Evolutionary conservation across 2,113 vertebrate genomes (phyloP).

Genomic region (Ceratotherium simum): DNA sequence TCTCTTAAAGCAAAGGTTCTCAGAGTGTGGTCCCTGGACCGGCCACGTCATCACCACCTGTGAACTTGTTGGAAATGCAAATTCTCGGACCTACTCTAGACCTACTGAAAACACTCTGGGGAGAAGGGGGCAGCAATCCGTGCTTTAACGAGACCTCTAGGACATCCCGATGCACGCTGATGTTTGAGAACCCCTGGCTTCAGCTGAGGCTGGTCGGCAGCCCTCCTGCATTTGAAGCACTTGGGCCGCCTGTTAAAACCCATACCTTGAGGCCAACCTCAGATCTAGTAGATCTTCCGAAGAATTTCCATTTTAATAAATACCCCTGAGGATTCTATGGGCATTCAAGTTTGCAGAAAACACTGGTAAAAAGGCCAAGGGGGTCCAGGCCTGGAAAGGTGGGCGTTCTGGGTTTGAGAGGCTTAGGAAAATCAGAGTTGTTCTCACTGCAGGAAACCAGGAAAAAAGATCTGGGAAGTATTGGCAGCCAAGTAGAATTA

Average conservation of each 20-base stretch:
- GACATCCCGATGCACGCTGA: neutral
- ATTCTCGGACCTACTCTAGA: neutral
- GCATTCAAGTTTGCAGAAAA: neutral
- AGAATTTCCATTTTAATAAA: neutral
- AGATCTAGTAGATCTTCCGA: neutral
- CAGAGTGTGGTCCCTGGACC: neutral
- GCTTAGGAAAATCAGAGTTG: neutral
- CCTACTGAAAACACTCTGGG: neutral
- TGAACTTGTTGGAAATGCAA: neutral
- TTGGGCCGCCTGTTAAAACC: too few species aligned
- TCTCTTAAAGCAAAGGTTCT: neutral
- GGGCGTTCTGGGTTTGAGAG: neutral
- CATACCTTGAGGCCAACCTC: neutral
- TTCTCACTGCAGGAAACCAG: neutral
- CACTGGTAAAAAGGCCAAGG: neutral
- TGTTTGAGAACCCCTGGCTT: neutral
- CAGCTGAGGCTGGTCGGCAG: neutral
- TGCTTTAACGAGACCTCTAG: neutral
- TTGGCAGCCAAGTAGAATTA: neutral
- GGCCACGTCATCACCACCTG: too few species aligned
- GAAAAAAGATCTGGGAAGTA: neutral
- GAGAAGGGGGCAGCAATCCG: too few species aligned
- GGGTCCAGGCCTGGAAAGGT: neutral
- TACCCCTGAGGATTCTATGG: neutral
- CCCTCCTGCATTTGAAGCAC: neutral